Base-by-base conservation (phyloP, 2,797 vertebrate genomes). In the Onychomys leucogaster region DNA sequence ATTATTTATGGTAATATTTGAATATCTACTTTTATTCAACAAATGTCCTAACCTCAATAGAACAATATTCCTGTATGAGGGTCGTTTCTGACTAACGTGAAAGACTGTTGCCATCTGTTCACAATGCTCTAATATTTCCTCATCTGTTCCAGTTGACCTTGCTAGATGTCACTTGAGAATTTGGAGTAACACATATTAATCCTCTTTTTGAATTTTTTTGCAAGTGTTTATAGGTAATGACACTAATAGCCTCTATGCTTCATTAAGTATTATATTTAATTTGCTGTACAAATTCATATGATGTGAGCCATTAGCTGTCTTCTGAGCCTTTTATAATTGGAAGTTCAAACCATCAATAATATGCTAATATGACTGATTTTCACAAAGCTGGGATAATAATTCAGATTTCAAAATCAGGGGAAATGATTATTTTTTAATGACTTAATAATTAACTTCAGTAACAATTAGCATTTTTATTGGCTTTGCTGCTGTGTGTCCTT, bases 181-280 rank as follows among this genome's bases (percentile, higher is more conserved):
- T 89, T 92, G 67, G 13, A 96, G 34, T 27, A 96, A 96, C 37
- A 96, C 52, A 94, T 76, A 80, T 55, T 86, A 96, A 96, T 89
- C 21, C 8, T 92, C 7, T 29, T 93, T 96, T 96, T 89, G 43
- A 86, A 25, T 12, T 88, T 94, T 97, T 96, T 75, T 93, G 71
- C 49, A 89, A 93, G 43, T 97, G 95, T 94, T 97, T 95, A 83
- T 95, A 97, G 78, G 94, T 96, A 95, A 95, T 78, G 89, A 12
- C 78, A 87, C 73, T 97, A 95, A 96, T 61, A 96, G 69, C 32
- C 75, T 96, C 69, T 83, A 92, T 94, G 95, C 75, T 96, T 97
- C 97, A 96, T 97, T 97, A 97, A 96, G 49, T 76, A 89, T 94
- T 94, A 95, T 94, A 96, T 96, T 97, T 96, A 97, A 97, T 97